Conservation (phyloP, 1,140 invertebrate species). For the Rhyzopertha dominica region DNA sequence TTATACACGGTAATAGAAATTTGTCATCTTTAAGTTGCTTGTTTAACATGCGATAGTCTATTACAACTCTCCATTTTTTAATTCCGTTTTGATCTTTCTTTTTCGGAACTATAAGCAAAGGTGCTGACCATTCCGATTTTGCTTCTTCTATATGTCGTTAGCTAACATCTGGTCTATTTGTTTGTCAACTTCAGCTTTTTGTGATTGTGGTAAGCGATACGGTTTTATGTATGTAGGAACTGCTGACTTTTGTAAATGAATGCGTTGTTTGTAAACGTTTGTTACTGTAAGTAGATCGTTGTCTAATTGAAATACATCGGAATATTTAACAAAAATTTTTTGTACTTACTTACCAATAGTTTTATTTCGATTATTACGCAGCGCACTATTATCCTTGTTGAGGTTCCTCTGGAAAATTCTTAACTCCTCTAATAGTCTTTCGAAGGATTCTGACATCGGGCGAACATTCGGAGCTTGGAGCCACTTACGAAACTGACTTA, state of each 20-base stretch:
- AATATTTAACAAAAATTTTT: slow-evolving; percentile 33
- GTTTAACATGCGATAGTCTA: slow-evolving; percentile 7
- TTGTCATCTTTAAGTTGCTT: not conserved
- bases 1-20: no score
- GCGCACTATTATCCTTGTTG: no score
- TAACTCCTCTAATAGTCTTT: no score
- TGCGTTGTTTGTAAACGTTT: slow-evolving; percentile 30
- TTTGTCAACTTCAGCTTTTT: slow-evolving; percentile 25
- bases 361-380: no score
- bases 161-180: slow-evolving; percentile 19
- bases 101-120: not conserved
- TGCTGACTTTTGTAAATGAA: slow-evolving; percentile 24
- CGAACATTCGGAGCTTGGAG: no score
- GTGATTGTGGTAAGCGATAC: slow-evolving; percentile 29
- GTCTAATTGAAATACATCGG: slow-evolving; percentile 29
- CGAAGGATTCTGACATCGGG: no score
- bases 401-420: no score
- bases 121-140: not conserved
- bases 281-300: slow-evolving; percentile 27
- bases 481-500: no score
- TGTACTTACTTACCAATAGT: slow-evolving; percentile 17
- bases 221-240: slow-evolving; percentile 32
- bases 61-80: not conserved
- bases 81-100: not conserved
- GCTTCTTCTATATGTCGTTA: slow-evolving; percentile 8